Conservation (phyloP, 2,113 vertebrate genomes). For the Callipepla squamata region DNA sequence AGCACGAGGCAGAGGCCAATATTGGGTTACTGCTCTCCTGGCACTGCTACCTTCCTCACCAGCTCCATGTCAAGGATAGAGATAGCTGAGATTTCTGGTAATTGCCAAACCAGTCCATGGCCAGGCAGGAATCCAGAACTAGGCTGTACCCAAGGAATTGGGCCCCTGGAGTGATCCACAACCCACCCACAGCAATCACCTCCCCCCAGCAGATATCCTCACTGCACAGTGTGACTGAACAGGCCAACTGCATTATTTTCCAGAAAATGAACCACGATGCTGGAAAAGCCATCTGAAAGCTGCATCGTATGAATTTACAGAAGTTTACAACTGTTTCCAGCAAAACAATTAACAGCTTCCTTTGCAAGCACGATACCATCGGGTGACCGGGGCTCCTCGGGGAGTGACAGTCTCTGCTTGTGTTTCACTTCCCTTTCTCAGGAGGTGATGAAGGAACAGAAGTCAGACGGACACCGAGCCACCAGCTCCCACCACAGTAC, state of each 20-base stretch:
- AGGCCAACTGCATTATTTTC: too few relatives aligned
- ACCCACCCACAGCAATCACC: background rate
- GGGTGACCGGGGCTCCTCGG: background rate
- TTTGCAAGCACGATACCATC: rapidly evolving
- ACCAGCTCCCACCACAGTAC: background rate
- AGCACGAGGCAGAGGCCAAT: background rate
- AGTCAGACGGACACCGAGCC: background rate
- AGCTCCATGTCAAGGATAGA: background rate
- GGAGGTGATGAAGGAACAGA: background rate
- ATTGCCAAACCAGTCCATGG: background rate
- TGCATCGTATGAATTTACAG: rapidly evolving
- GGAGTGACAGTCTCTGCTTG: background rate
- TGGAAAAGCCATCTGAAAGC: background rate
- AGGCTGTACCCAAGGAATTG: background rate
- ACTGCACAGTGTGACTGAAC: rapidly evolving
- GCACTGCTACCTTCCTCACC: background rate
- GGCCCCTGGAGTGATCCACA: background rate
- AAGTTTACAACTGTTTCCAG: background rate
- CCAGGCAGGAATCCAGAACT: background rate
- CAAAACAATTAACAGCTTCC: background rate
- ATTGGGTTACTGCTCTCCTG: background rate
- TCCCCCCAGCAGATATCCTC: background rate
- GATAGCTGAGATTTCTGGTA: background rate
- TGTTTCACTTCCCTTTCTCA: background rate
- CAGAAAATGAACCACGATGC: background rate